Base-by-base conservation (phyloP, 1,140 invertebrate species). In the Ceratoteleas bidentatus region DNA sequence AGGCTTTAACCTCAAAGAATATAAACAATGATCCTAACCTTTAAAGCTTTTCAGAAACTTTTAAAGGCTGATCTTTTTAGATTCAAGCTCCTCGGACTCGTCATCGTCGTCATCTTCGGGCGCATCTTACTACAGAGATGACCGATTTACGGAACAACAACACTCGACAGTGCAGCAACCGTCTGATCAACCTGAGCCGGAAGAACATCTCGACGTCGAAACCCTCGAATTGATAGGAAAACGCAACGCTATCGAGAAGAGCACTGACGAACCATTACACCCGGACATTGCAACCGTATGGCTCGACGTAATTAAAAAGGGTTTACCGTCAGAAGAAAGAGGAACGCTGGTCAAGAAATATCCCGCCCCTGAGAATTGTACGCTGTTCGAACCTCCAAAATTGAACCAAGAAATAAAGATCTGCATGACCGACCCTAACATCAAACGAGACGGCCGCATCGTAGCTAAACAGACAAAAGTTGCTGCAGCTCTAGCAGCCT, bases 211-310 rank as follows among this genome's bases (percentile, higher is more conserved):
- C 3, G 72, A 75, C 7, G 8, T 15, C 6, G 60, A 81, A 14
- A 47, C 73, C 34, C 40, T 83, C 11, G 64, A 75, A 9, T 40
- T 62, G 3, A 72, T 85, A n/a, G 77, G 84, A 2, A 58, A 81
- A 10, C 58, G 81, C 0, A 1, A 78, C 0, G 13, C 40, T 1
- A n/a, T 50, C 2, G 77, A 83, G n/a, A 70, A 70, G 49, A 3
- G 49, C 0, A 52, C 33, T 0, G 54, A 52, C 7, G 33, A 45
- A 4, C 40, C 80, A 7, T 13, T 83, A 3, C 80, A 78, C 47
- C 40, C 47, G 6, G 54, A 78, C 4, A 16, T 85, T 6, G 65
- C 70, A 0, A 9, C 78, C 6, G 45, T 77, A 13, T 83, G 84
- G 81, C 14, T 16, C 0, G 84, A 85, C 0, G 53, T 81, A 0